Percentiles rank a stretch among this genome's conserved stretches.
Conservation (phyloP, 2,888 invertebrate genomes). For the Macrosoma leucophasiata region DNA sequence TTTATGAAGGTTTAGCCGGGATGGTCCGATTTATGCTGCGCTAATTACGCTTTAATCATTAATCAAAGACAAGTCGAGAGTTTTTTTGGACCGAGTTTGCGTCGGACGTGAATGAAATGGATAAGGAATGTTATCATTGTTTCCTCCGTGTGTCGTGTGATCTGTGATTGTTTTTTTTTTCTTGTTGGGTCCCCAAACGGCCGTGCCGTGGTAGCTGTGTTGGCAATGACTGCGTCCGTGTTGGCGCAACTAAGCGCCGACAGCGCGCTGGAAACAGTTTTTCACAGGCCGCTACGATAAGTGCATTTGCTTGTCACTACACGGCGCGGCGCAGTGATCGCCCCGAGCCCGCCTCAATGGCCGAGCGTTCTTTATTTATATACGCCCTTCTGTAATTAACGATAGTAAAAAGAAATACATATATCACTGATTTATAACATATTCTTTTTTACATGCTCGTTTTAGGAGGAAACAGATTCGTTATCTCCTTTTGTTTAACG, state of each 20-base stretch:
- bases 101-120: slow-evolving; percentile 34
- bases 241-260: slow-evolving; percentile 65
- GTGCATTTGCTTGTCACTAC: slow-evolving; percentile 75
- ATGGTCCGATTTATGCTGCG: slow-evolving; percentile 20
- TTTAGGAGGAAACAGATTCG: slow-evolving; percentile 39
- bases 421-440: slow-evolving; percentile 62
- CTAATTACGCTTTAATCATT: slow-evolving; percentile 44
- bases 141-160: slow-evolving; percentile 46
- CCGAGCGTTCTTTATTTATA: slow-evolving; percentile 67
- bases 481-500: slow-evolving; percentile 31
- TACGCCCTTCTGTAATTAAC: slow-evolving; percentile 70
- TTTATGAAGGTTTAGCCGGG: slow-evolving; percentile 40
- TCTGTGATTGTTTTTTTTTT: slow-evolving; percentile 47
- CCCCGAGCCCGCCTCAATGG: slow-evolving; percentile 59
- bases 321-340: slow-evolving; percentile 63
- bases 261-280: slow-evolving; percentile 63
- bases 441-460: slow-evolving; percentile 35
- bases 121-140: slow-evolving; percentile 52
- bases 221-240: slow-evolving; percentile 58
- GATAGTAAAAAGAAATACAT: slow-evolving; percentile 63
- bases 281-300: slow-evolving; percentile 72
- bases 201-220: slow-evolving; percentile 54
- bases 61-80: too few relatives aligned
- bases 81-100: too few relatives aligned
- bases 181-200: slow-evolving; percentile 53